Conservation (phyloP, 2,797 vertebrate species). For the Leontopithecus rosalia region DNA sequence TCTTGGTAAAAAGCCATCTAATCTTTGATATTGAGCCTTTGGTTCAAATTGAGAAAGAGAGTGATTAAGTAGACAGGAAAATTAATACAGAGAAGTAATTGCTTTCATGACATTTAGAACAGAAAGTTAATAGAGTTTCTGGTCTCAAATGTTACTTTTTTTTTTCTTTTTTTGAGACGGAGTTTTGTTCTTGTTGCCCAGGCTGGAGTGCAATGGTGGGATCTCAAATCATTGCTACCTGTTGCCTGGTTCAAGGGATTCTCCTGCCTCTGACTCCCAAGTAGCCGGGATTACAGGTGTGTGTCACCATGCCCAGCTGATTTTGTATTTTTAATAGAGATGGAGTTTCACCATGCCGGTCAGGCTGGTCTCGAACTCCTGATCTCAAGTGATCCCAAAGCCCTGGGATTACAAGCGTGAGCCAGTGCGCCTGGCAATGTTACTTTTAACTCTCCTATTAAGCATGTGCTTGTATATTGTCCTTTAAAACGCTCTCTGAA, state of each 20-base stretch:
- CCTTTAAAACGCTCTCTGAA: not conserved
- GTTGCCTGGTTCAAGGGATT: not conserved
- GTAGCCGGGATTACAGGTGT: not conserved
- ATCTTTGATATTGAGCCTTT: constrained; percentile 16
- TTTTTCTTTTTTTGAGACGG: not conserved
- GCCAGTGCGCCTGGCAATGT: not conserved
- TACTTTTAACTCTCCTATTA: not conserved
- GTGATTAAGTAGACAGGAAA: not conserved
- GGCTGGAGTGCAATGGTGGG: not conserved
- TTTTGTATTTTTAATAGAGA: not conserved
- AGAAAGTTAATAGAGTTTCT: not conserved
- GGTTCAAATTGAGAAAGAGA: not conserved
- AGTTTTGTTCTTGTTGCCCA: not conserved
- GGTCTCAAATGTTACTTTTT: not conserved
- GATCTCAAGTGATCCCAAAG: not conserved
- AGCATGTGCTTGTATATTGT: not conserved
- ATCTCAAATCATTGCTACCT: not conserved
- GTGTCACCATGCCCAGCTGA: not conserved
- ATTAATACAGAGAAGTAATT: not conserved
- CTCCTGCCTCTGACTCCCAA: not conserved
- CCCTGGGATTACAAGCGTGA: not conserved
- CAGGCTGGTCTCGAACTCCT: not conserved
- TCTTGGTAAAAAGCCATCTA: constrained; percentile 16
- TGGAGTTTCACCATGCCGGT: not conserved
- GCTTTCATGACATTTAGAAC: constrained; percentile 1